phyloP scores from a whole-genome alignment of 1,140 invertebrate genomes.

The Drosophila albomicans region DNA sequence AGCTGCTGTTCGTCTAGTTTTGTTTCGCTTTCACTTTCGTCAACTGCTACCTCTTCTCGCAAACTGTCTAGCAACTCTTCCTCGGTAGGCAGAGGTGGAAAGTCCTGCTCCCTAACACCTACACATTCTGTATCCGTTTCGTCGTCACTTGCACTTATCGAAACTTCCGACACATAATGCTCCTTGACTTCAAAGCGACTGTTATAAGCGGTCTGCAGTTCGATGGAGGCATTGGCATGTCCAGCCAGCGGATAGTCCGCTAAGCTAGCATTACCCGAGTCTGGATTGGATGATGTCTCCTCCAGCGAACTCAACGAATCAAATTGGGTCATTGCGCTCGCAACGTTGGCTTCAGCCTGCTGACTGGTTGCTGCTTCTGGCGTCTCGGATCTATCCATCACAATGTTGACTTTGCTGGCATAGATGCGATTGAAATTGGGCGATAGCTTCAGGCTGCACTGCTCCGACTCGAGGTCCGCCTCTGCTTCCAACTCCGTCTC shows the following conservation, averaged over 20 bases:
- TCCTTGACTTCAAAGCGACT: conserved; percentile 74
- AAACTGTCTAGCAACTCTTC: conserved; percentile 72
- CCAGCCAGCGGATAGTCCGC: conserved; percentile 67
- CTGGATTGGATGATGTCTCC: conserved; percentile 80
- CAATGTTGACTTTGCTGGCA: conserved; percentile 74
- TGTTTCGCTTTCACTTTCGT: not conserved
- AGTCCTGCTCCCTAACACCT: conserved; percentile 38
- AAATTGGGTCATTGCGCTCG: conserved; percentile 44
- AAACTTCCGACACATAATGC: conserved; percentile 67
- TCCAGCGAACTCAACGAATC: conserved; percentile 79
- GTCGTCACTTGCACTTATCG: conserved; percentile 55
- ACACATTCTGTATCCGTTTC: conserved; percentile 31
- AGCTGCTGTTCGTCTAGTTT: not conserved
- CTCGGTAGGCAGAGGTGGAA: conserved; percentile 72
- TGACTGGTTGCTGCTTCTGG: not conserved
- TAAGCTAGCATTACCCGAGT: conserved; percentile 82
- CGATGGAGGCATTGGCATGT: conserved; percentile 64
- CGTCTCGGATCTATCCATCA: conserved; percentile 51
- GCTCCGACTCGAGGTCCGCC: conserved; percentile 24
- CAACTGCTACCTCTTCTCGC: conserved; percentile 51
- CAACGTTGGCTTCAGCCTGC: not conserved
- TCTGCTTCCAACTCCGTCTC: conserved; percentile 59
- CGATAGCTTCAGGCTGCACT: conserved; percentile 58
- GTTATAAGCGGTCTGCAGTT: conserved; percentile 65
- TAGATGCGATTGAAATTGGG: conserved; percentile 80